Conservation (phyloP, 1,140 invertebrate species). For the Rhopalosiphum maidis region DNA sequence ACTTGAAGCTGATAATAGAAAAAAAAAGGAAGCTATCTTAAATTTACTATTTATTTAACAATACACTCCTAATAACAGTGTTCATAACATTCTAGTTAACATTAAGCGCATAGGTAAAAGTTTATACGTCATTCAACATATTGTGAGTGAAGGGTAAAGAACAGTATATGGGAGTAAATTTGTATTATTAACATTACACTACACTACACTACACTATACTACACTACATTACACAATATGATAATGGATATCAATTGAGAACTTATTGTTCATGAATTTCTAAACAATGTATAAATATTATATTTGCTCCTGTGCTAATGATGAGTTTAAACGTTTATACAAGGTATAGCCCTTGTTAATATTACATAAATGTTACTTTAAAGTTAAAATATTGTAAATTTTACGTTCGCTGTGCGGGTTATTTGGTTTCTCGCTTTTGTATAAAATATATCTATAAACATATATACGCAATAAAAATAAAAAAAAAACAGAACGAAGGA, state of each 20-base stretch:
- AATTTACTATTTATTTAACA: neutral
- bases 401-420: neutral
- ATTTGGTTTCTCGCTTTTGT: neutral
- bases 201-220: neutral
- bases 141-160: neutral
- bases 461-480: neutral
- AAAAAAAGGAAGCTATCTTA: too few relatives aligned
- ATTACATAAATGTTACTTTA: neutral
- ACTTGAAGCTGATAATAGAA: too few relatives aligned
- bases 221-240: neutral
- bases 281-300: neutral
- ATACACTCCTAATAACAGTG: neutral
- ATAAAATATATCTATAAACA: neutral
- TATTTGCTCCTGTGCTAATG: neutral
- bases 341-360: neutral
- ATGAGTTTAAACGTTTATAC: neutral
- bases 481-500: neutral
- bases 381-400: neutral
- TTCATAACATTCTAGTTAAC: neutral
- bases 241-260: neutral
- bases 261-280: neutral
- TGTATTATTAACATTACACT: neutral
- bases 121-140: neutral
- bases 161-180: neutral
- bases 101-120: neutral